These are phyloP conservation scores for Boloria selene DNA, from an alignment of 2,888 invertebrate species.

Conservation along the genomic window DNA sequence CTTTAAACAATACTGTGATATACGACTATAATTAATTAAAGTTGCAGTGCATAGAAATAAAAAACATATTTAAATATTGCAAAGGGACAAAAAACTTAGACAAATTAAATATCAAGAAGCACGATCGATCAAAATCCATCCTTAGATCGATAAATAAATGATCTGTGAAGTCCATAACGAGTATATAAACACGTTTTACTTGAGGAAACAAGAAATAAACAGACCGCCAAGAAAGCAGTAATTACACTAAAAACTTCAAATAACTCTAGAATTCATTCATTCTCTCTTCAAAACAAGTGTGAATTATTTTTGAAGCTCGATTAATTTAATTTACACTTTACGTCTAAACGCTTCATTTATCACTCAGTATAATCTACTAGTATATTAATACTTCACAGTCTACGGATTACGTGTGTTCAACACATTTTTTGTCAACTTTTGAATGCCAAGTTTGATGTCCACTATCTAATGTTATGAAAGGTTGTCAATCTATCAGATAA, in stretches of 20 bases:
- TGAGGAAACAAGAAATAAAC: constrained; percentile 3
- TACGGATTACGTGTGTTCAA: constrained; percentile 1
- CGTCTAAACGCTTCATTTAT: constrained; percentile 12
- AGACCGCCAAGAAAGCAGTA: constrained; percentile 8
- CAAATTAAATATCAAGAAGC: constrained; percentile 21
- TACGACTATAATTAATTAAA: neutral
- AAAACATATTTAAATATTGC: constrained; percentile 6
- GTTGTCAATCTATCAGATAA: constrained; percentile 9
- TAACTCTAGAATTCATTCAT: neutral
- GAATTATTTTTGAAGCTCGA: neutral
- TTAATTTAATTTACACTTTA: constrained; percentile 10
- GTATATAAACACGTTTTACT: constrained; percentile 16
- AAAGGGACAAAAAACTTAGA: constrained; percentile 10
- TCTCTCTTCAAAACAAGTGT: no score
- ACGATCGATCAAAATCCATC: constrained; percentile 23
- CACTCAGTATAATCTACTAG: constrained; percentile 6
- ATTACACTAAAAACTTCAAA: constrained; percentile 2
- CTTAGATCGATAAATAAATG: constrained; percentile 21
- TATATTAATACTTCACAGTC: constrained; percentile 12
- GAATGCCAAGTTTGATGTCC: constrained; percentile 6
- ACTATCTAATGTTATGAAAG: constrained; percentile 19
- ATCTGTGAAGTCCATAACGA: constrained; percentile 25
- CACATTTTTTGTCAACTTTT: constrained; percentile 5
- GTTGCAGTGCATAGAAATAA: constrained; percentile 11
- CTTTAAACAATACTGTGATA: neutral